Base-by-base conservation (phyloP, 2,113 vertebrate genomes). In the Silurus meridionalis region DNA sequence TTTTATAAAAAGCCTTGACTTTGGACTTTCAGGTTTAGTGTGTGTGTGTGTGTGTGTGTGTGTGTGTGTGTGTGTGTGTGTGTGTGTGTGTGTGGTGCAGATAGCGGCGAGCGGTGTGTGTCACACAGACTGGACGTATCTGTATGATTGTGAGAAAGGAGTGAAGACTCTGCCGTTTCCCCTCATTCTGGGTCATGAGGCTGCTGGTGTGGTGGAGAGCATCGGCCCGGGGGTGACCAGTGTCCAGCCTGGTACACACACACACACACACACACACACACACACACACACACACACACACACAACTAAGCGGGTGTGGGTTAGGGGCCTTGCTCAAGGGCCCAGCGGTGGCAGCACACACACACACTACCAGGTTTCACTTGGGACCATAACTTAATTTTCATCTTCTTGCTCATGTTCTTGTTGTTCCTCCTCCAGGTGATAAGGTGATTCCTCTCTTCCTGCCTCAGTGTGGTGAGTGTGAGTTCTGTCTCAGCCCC, bases 371-470 rank as follows among this genome's bases (percentile, higher is more conserved):
- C 37, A 37, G 37, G 2, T 37, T 37, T 37, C 37, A 37, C 37
- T 37, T 37, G 37, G 37, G 37, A 37, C 37, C 37, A 37, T 37
- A 37, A 37, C 2, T 61, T 61, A 15, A 6, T 23, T 23, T 8
- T 23, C 7, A 23, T n/a, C 15, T n/a, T 19, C 15, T 25, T 37
- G 37, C 37, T 37, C 37, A 37, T 37, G 37, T 37, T 37, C 37
- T 37, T n/a, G 6, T 9, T 50, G 8, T 48, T 48, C n/a, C 50
- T 21, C 15, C 69, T 71, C 0, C 85, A 97, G 96, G 96, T 37
- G 96, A 96, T 87, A 94, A 94, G 90, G 96, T 96, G 37, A 96
- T 97, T 83, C 95, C 96, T 10, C 91, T 96, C 64, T 94, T 95
- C 67, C 50, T 92, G 82, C 95, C 96, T 1, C 95, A 96, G 61